phyloP scores from a whole-genome alignment of 1,140 invertebrate species.

The Xylocopa sonorina region DNA sequence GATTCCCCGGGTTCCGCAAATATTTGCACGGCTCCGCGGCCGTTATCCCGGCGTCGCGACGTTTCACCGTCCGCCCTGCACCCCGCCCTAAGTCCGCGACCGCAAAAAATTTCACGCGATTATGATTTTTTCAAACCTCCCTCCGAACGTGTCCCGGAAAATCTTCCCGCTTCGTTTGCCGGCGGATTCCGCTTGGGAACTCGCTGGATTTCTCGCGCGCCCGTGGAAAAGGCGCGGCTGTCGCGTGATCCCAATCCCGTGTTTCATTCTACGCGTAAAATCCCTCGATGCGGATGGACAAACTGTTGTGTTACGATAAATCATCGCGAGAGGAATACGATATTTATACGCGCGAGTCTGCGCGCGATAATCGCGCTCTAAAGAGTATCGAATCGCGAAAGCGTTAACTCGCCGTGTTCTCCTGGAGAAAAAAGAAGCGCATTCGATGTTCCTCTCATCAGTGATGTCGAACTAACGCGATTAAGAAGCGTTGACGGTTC shows the following conservation, averaged over 20 bases:
- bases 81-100: neutral
- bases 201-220: too few species aligned
- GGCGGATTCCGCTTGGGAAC: neutral
- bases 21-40: constrained; percentile 44
- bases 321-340: too few species aligned
- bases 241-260: too few species aligned
- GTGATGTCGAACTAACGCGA: constrained; percentile 8
- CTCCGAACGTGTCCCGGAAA: neutral
- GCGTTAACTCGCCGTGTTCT: too few species aligned
- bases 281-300: too few species aligned
- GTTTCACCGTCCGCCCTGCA: too few species aligned
- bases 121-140: constrained; percentile 19
- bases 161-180: too few species aligned
- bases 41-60: constrained; percentile 41
- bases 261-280: too few species aligned
- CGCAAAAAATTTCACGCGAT: constrained; percentile 37
- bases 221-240: neutral
- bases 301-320: too few species aligned
- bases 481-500: constrained; percentile 14
- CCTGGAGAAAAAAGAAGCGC: neutral
- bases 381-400: too few species aligned
- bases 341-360: too few species aligned
- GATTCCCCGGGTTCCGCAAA: constrained; percentile 48
- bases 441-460: neutral
- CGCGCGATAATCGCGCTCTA: too few species aligned